These are phyloP conservation scores for Yponomeuta sedellus DNA, from an alignment of 2,888 invertebrate genomes.

Conservation along the genomic window DNA sequence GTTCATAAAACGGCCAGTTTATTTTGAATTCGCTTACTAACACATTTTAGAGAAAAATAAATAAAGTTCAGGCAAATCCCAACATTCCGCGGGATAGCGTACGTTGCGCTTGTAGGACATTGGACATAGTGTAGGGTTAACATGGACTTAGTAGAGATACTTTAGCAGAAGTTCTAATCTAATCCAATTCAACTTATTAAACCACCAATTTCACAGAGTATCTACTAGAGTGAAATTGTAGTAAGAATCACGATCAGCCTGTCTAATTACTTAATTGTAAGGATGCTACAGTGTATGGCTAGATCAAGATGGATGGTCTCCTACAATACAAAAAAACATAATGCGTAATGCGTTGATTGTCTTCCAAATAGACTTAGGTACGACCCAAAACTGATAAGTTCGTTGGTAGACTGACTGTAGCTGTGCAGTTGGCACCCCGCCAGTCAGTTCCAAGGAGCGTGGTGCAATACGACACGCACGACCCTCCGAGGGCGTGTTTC, in stretches of 20 bases:
- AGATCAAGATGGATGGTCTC: background rate
- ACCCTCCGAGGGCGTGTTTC: background rate
- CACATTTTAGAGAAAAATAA: slow-evolving; percentile 42
- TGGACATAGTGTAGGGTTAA: background rate
- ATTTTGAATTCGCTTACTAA: slow-evolving; percentile 51
- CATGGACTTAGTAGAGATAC: background rate
- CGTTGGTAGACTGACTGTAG: slow-evolving; percentile 1
- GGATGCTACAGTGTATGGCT: background rate
- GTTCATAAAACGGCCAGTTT: slow-evolving; percentile 58
- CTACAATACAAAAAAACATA: background rate
- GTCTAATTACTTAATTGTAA: background rate
- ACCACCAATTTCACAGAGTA: no score
- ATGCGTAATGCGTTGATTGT: background rate
- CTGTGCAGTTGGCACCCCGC: slow-evolving; percentile 1
- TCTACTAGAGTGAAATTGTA: no score
- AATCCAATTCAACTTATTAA: no score
- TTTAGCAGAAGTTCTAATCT: no score
- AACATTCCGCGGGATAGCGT: background rate
- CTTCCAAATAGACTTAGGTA: background rate
- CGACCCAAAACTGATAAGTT: slow-evolving; percentile 6
- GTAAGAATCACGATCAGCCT: background rate
- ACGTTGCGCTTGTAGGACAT: background rate
- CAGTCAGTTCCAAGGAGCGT: background rate
- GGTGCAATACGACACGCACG: background rate
- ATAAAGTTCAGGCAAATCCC: slow-evolving; percentile 12